Conservation (phyloP, 2,113 vertebrate genomes). For the Rana temporaria region DNA sequence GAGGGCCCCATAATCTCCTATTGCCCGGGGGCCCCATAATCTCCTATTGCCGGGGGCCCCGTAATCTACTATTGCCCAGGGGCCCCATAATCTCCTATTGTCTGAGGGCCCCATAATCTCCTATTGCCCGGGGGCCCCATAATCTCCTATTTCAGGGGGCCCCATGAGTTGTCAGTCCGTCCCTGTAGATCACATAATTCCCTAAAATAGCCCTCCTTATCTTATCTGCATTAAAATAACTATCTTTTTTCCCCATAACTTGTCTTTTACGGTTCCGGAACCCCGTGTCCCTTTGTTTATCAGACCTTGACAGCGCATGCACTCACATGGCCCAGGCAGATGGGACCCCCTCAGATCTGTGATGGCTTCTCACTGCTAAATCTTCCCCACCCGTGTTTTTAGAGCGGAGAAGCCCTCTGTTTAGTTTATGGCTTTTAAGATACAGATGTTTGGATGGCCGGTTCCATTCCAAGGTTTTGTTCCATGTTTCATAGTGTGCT, state of each 20-base stretch:
- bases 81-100: too few species aligned
- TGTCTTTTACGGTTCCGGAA: neutral
- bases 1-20: too few species aligned
- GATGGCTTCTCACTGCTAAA: neutral
- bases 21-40: too few species aligned
- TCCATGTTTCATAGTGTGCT: constrained; percentile 25
- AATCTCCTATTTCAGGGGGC: too few species aligned
- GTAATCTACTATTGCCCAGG: too few species aligned
- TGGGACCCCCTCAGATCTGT: neutral
- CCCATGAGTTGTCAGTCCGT: too few species aligned
- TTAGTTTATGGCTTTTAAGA: constrained; percentile 44
- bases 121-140: too few species aligned
- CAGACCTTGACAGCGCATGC: neutral
- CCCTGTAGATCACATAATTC: too few species aligned
- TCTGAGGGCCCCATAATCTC: too few species aligned
- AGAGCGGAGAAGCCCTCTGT: constrained; percentile 42
- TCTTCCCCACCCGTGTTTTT: neutral
- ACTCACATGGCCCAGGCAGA: neutral
- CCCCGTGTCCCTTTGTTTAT: neutral
- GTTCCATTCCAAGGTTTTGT: constrained; percentile 17
- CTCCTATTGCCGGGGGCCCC: too few species aligned
- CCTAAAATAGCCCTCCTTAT: too few species aligned
- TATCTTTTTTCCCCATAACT: neutral
- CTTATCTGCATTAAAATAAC: too few species aligned
- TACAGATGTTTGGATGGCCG: constrained; percentile 42